Evolutionary conservation across 2,113 vertebrate genomes (phyloP).

Genomic region (Elachura formosa): DNA sequence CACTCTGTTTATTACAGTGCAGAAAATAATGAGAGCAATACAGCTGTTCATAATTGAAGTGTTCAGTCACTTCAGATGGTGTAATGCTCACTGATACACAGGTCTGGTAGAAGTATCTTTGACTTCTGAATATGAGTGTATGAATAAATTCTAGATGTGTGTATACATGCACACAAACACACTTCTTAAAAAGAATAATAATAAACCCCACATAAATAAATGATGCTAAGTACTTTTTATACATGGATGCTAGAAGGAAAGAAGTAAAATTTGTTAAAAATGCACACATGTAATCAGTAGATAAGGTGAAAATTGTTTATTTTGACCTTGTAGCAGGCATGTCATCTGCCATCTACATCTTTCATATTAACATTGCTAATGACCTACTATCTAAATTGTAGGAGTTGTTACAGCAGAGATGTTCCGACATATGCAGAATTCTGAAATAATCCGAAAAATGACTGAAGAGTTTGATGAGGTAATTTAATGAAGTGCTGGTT

Average conservation of each 20-base stretch:
- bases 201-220: not conserved
- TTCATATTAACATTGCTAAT: not conserved
- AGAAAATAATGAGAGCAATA: not conserved
- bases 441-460: conserved; percentile 99
- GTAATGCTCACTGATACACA: not conserved
- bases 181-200: not conserved
- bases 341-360: not conserved
- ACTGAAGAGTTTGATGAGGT: conserved; percentile 99
- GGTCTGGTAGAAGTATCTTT: not conserved
- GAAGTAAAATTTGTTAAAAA: not conserved
- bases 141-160: not conserved
- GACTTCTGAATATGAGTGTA: not conserved
- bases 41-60: not conserved
- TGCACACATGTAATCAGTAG: not conserved
- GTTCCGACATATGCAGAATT: conserved; percentile 99
- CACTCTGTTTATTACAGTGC: not conserved
- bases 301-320: not conserved
- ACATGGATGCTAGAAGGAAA: not conserved
- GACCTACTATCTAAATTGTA: conserved; percentile 63
- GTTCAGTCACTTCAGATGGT: not conserved
- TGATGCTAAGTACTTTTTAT: not conserved
- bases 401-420: conserved; percentile 97
- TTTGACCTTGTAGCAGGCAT: not conserved
- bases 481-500: conserved; percentile 45
- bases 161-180: not conserved